Evolutionary conservation across 2,113 vertebrate genomes (phyloP).

Genomic region (Probosciger aterrimus): DNA sequence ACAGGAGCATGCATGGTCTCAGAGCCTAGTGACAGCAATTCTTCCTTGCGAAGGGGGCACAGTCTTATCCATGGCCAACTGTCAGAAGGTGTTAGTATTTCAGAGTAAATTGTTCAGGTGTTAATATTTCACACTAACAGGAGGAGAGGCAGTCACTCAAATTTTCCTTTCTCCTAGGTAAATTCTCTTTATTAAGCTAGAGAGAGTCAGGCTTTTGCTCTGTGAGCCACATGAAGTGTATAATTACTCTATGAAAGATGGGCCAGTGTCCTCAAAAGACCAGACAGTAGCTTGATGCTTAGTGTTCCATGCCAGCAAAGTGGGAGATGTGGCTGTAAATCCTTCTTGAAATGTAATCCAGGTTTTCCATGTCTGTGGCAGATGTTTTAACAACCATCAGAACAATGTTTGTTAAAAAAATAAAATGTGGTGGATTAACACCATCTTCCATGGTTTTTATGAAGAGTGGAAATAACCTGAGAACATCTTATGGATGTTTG

Average conservation of each 20-base stretch:
- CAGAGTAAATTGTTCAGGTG: background rate
- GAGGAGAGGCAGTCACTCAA: background rate
- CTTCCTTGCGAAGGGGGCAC: background rate
- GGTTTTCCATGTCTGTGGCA: background rate
- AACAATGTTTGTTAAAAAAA: background rate
- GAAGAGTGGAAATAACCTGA: background rate
- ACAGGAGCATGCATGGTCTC: background rate
- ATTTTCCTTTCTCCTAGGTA: background rate
- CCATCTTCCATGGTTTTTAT: background rate
- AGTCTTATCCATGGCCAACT: background rate
- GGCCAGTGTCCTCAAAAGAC: background rate
- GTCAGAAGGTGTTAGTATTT: background rate
- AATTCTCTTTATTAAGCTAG: background rate
- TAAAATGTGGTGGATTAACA: background rate
- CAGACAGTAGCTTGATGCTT: background rate
- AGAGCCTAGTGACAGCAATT: background rate
- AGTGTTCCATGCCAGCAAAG: background rate
- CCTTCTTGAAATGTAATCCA: background rate
- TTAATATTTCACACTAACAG: background rate
- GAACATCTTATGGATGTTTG: background rate
- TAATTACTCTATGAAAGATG: background rate
- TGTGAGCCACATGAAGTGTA: background rate
- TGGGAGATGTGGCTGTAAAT: background rate
- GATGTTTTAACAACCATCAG: background rate
- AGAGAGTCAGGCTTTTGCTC: background rate